Percentiles rank a stretch among this genome's conserved stretches.
These are phyloP conservation scores for Abrostola triplasia DNA, from an alignment of 2,888 invertebrate genomes.

Conservation along the genomic window DNA sequence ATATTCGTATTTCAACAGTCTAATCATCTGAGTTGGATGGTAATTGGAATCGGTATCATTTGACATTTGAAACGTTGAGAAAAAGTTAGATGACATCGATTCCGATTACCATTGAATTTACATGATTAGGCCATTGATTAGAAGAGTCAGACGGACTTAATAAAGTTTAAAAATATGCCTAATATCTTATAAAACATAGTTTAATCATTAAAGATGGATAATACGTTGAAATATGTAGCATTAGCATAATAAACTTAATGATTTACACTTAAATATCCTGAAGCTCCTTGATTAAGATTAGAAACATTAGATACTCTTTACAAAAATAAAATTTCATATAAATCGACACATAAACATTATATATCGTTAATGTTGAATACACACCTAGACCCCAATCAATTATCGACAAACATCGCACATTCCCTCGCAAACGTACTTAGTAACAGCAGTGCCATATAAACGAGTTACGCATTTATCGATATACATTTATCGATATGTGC, in stretches of 20 bases:
- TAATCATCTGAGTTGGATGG: constrained; percentile 34
- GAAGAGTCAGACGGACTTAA: constrained; percentile 15
- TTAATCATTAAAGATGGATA: neutral
- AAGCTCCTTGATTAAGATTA: neutral
- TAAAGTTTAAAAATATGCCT: constrained; percentile 22
- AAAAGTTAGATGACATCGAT: constrained; percentile 30
- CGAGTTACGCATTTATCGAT: constrained; percentile 39
- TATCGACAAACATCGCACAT: constrained; percentile 32
- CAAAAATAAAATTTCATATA: too few species aligned
- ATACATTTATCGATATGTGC: constrained; percentile 49
- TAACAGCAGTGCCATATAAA: constrained; percentile 39
- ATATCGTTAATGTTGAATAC: neutral
- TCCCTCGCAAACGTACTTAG: constrained; percentile 14
- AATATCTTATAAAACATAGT: neutral
- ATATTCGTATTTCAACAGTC: constrained; percentile 40
- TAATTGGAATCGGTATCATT: constrained; percentile 42
- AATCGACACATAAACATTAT: too few species aligned
- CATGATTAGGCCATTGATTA: constrained; percentile 31
- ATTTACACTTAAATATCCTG: neutral
- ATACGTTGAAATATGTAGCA: neutral
- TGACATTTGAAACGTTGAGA: constrained; percentile 44
- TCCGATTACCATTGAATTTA: constrained; percentile 36
- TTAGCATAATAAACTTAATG: constrained; percentile 3
- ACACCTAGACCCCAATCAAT: constrained; percentile 32
- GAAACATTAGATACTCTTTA: too few species aligned